These are phyloP conservation scores for Melipona beecheii DNA, from an alignment of 2,888 invertebrate genomes.

Conservation along the genomic window DNA sequence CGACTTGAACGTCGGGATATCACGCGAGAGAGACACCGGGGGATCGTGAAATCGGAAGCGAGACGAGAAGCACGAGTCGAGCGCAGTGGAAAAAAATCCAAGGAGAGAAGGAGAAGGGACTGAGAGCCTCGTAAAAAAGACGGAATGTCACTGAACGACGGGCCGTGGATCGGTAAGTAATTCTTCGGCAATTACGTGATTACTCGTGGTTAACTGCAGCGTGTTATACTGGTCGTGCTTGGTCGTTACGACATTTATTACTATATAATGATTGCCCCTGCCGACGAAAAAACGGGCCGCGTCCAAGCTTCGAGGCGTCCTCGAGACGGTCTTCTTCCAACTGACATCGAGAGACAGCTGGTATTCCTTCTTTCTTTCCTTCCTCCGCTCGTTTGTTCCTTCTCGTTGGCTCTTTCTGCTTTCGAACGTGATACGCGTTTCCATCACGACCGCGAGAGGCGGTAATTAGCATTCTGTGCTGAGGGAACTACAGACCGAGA, in stretches of 20 bases:
- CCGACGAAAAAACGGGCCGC: constrained; percentile 70
- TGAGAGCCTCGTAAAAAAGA: constrained; percentile 81
- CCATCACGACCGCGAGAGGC: neutral
- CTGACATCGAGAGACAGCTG: constrained; percentile 44
- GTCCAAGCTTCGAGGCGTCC: constrained; percentile 33
- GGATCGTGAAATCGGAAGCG: neutral
- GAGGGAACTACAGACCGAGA: neutral
- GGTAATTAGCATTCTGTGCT: constrained; percentile 8
- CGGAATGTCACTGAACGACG: constrained; percentile 84
- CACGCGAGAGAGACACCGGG: constrained; percentile 57
- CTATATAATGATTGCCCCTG: constrained; percentile 81
- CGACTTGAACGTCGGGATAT: constrained; percentile 57
- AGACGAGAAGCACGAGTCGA: constrained; percentile 1
- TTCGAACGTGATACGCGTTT: neutral
- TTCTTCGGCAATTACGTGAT: constrained; percentile 84
- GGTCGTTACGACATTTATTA: constrained; percentile 83
- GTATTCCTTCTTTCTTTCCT: neutral
- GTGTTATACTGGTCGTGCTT: constrained; percentile 58
- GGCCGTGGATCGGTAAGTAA: constrained; percentile 81
- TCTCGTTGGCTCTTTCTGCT: neutral
- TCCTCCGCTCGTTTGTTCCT: neutral
- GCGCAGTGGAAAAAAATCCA: neutral
- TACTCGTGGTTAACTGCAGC: constrained; percentile 79
- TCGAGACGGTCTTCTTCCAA: constrained; percentile 38
- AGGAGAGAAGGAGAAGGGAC: constrained; percentile 47